Percentiles rank a stretch among this genome's conserved stretches.
These are phyloP conservation scores for Pedetes capensis DNA, from an alignment of 2,113 vertebrate species.

Conservation along the genomic window DNA sequence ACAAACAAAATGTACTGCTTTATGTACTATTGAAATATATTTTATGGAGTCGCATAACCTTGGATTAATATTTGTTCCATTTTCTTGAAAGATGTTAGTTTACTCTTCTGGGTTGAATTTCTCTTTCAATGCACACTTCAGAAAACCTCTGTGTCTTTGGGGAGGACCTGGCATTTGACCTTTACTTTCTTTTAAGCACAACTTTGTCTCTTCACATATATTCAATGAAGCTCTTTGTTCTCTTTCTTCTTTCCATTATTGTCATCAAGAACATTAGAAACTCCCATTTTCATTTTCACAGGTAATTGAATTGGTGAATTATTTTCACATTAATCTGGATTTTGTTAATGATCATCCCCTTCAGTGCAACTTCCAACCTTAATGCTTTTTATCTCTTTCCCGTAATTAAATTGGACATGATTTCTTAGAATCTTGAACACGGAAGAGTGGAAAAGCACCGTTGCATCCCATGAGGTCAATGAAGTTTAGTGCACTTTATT, in stretches of 20 bases:
- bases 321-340: conserved; percentile 71
- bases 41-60: conserved; percentile 39
- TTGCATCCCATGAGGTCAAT: not conserved
- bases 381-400: conserved; percentile 56
- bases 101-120: not conserved
- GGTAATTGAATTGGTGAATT: conserved; percentile 76
- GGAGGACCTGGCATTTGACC: not conserved
- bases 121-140: not conserved
- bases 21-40: not conserved
- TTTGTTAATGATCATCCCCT: conserved; percentile 35
- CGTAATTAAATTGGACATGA: conserved; percentile 65
- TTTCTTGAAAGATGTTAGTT: conserved; percentile 2
- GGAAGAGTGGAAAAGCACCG: conserved; percentile 31
- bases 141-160: not conserved
- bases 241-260: conserved; percentile 50
- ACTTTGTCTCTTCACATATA: not conserved
- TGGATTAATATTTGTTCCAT: conserved; percentile 25
- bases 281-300: conserved; percentile 68
- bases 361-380: conserved; percentile 31
- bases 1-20: conserved; percentile 60
- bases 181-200: conserved; percentile 36
- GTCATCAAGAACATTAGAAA: conserved; percentile 50
- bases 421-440: conserved; percentile 62
- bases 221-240: conserved; percentile 44
- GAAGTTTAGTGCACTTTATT: conserved; percentile 44